Evolutionary conservation across 2,888 invertebrate species (phyloP), one percentile per base, ranked within the genome.

Genomic region (Cosmia pyralina): DNA sequence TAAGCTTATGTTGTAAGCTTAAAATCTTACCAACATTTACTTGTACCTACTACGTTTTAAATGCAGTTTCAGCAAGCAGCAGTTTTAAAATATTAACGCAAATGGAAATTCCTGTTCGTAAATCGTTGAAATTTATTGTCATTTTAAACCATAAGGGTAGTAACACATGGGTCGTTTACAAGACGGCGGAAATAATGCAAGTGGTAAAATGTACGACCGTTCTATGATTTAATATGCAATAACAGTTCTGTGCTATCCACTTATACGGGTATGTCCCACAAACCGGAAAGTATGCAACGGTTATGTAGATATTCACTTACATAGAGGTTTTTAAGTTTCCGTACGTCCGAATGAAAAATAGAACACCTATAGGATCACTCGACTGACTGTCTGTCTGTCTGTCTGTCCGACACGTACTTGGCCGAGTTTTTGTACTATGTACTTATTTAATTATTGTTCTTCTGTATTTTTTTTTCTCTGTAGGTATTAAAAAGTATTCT

Each of bases 171-270:
- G 67, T 76, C 85, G 67, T 84, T 84, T 76, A 67, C 67, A 84
- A 75, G 85, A 81, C 34, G 17, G 81, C 68, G 64, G 64, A 77
- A 81, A 71, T 81, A 81, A 81, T 82, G 77, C 82, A 65, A 68
- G 64, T 68, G 70, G 70, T 71, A 69, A 15, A 81, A 77, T 65
- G 69, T 69, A 70, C 68, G 64, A 76, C 64, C 68, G 28, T 75
- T 63, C 67, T 71, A 81, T 82, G 82, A 81, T 81, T 82, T 82
- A 85, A 76, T 85, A 68, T 82, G 68, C 71, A 84, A 77, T 81
- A 81, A 84, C 82, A 82, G 68, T 67, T 77, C 65, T 63, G n/a
- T 66, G 34, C 82, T 63, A 73, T 84, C 63, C 69, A 69, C 59
- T 75, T 82, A 82, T 66, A 71, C 46, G 77, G 46, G 58, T 68